These are phyloP conservation scores for Bufo bufo DNA, from an alignment of 2,113 vertebrate genomes.

Conservation along the genomic window DNA sequence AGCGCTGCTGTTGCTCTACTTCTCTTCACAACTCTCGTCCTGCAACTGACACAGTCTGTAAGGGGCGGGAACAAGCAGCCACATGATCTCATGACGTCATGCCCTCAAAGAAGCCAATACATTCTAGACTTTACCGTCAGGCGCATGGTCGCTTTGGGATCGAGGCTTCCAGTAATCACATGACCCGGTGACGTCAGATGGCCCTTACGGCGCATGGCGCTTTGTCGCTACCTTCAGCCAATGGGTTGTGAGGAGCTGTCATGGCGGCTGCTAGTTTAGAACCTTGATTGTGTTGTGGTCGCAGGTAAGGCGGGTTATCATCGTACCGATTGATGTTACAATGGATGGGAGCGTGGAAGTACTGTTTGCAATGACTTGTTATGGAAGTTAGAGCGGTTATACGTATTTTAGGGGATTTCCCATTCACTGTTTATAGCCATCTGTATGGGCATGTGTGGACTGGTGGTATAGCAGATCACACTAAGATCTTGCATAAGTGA, in stretches of 20 bases:
- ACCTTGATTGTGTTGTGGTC: background rate
- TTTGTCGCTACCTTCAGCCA: background rate
- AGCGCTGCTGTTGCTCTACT: too few species aligned
- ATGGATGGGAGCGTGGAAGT: background rate
- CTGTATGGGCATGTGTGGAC: background rate
- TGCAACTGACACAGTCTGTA: too few species aligned
- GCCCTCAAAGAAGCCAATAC: too few species aligned
- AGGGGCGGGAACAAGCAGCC: too few species aligned
- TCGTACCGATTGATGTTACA: background rate
- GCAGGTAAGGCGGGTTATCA: background rate
- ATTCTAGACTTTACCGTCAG: too few species aligned
- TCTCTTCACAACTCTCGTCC: too few species aligned
- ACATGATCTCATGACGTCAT: too few species aligned
- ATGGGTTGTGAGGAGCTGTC: background rate
- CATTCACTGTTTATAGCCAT: background rate
- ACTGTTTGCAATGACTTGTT: too few species aligned
- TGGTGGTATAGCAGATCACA: background rate
- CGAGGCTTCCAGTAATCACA: too few species aligned
- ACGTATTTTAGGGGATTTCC: background rate
- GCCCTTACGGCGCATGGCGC: too few species aligned
- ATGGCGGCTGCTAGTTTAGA: constrained; percentile 35
- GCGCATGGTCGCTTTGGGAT: too few species aligned
- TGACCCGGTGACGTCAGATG: too few species aligned
- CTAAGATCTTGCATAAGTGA: background rate
- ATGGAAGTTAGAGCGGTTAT: background rate